Evolutionary conservation across 2,113 vertebrate genomes (phyloP).

Genomic region (Laticauda laticaudata): DNA sequence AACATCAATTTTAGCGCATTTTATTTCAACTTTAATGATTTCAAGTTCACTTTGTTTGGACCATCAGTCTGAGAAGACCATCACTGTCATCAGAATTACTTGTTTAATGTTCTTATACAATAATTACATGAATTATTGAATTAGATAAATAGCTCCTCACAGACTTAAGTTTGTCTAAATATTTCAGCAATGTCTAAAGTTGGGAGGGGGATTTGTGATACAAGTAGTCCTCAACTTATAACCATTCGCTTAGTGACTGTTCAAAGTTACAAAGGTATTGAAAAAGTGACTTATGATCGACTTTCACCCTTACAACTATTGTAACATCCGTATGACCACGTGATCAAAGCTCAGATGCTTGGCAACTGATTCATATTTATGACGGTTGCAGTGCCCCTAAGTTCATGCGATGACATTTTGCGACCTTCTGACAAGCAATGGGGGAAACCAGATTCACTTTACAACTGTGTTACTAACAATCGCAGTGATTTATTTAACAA

Average conservation of each 20-base stretch:
- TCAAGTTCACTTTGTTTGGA: neutral
- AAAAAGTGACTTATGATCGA: neutral
- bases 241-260: neutral
- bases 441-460: neutral
- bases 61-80: neutral
- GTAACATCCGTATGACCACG: neutral
- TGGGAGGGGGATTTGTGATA: neutral
- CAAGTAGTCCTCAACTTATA: neutral
- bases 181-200: neutral
- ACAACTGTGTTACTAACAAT: neutral
- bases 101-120: neutral
- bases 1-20: neutral
- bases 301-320: neutral
- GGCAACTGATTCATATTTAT: neutral
- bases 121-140: neutral
- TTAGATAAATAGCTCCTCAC: neutral
- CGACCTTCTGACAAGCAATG: neutral
- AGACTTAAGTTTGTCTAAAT: neutral
- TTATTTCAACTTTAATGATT: neutral
- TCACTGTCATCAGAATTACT: neutral
- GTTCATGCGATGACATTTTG: neutral
- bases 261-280: neutral
- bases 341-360: neutral
- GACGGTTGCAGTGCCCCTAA: neutral
- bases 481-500: neutral